Percentiles rank a stretch among this genome's conserved stretches.
Evolutionary conservation across 1,140 invertebrate species (phyloP).

Genomic region (Drosophila prosaltans): DNA sequence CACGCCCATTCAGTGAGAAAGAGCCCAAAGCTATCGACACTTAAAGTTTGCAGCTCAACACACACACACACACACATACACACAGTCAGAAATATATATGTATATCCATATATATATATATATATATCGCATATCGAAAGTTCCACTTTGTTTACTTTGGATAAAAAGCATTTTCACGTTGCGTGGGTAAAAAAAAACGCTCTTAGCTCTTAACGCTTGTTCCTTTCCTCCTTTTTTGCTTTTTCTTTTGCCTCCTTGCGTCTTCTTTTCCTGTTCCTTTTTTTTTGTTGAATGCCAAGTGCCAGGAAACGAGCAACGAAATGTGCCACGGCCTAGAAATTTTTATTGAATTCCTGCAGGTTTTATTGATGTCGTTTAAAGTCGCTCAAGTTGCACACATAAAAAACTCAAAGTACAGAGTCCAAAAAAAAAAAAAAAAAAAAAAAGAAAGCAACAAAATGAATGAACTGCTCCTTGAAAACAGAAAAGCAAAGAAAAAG

Average conservation of each 20-base stretch:
- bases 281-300: constrained; percentile 46
- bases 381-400: constrained; percentile 63
- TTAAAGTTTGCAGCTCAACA: constrained; percentile 21
- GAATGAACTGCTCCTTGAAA: too few species aligned
- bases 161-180: constrained; percentile 49
- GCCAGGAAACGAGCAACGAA: constrained; percentile 58
- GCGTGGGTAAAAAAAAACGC: constrained; percentile 18
- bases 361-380: constrained; percentile 72
- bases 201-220: constrained; percentile 30
- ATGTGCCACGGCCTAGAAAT: constrained; percentile 59
- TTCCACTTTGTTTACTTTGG: constrained; percentile 37
- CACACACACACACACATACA: neutral
- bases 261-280: constrained; percentile 10
- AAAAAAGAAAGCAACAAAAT: neutral
- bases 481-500: too few species aligned
- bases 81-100: neutral
- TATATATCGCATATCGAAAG: constrained; percentile 23
- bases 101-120: neutral
- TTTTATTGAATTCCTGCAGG: constrained; percentile 63
- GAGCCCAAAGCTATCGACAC: constrained; percentile 19
- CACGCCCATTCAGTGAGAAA: constrained; percentile 11
- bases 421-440: constrained; percentile 22
- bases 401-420: constrained; percentile 57
- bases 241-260: neutral
- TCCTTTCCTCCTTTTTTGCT: constrained; percentile 11